These are phyloP conservation scores for Macropodus opercularis DNA, from an alignment of 2,797 vertebrate genomes.

Conservation along the genomic window DNA sequence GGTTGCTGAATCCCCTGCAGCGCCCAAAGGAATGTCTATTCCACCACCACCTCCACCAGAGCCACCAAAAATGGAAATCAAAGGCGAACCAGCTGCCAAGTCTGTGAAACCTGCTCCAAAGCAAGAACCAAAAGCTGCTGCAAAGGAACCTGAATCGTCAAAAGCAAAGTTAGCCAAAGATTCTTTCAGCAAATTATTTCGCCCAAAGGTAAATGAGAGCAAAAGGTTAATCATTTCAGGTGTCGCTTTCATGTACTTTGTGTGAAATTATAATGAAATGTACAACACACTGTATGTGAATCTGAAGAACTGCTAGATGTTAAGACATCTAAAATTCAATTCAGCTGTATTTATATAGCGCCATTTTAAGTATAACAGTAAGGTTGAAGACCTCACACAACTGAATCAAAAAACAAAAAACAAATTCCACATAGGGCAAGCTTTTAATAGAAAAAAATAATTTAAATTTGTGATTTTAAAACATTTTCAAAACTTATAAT, in stretches of 20 bases:
- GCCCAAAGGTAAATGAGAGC: slow-evolving; percentile 84
- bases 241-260: neutral
- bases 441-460: no score
- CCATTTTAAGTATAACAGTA: no score
- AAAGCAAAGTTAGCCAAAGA: slow-evolving; percentile 76
- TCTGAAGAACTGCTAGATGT: slow-evolving; percentile 61
- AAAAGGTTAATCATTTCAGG: neutral
- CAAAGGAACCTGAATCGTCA: slow-evolving; percentile 78
- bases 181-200: slow-evolving; percentile 89
- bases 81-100: slow-evolving; percentile 73
- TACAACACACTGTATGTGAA: slow-evolving; percentile 57
- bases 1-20: slow-evolving; percentile 65
- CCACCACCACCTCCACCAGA: slow-evolving; percentile 80
- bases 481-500: no score
- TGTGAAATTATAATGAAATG: slow-evolving; percentile 39
- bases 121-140: slow-evolving; percentile 74
- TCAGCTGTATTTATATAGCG: no score
- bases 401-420: no score
- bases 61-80: slow-evolving; percentile 80
- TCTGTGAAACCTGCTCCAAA: slow-evolving; percentile 66
- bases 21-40: slow-evolving; percentile 79
- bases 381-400: no score
- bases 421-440: no score
- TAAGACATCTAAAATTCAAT: slow-evolving; percentile 52
- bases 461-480: no score